Conservation (phyloP, 2,113 vertebrate genomes). For the Polyodon spathula region DNA sequence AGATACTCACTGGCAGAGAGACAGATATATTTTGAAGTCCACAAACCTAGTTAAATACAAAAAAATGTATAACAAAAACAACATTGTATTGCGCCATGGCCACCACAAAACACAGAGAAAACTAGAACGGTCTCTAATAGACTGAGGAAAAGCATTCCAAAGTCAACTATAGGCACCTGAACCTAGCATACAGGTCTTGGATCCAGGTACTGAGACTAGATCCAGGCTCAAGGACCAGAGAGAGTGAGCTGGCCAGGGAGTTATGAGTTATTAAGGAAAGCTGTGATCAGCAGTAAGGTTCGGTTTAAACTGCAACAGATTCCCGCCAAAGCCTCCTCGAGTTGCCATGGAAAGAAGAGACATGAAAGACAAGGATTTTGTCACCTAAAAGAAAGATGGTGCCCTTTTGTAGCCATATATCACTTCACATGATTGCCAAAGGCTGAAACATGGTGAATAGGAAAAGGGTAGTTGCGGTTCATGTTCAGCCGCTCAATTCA, state of each 20-base stretch:
- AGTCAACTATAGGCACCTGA: no score
- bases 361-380: neutral
- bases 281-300: neutral
- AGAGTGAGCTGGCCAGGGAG: neutral
- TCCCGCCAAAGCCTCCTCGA: neutral
- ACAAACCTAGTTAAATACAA: no score
- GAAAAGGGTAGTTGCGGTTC: neutral
- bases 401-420: neutral
- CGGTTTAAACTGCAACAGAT: neutral
- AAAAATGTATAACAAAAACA: no score
- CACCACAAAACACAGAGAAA: no score
- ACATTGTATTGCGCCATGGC: no score
- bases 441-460: neutral
- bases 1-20: no score
- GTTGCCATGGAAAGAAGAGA: neutral
- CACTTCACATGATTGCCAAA: neutral
- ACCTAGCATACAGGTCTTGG: no score
- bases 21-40: no score
- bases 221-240: no score
- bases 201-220: no score
- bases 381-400: neutral
- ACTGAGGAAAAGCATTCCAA: no score
- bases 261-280: neutral
- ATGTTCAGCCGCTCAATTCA: neutral
- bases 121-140: no score